Evolutionary conservation across 1,140 invertebrate species (phyloP).

Genomic region (Lysiphlebus fabarum): DNA sequence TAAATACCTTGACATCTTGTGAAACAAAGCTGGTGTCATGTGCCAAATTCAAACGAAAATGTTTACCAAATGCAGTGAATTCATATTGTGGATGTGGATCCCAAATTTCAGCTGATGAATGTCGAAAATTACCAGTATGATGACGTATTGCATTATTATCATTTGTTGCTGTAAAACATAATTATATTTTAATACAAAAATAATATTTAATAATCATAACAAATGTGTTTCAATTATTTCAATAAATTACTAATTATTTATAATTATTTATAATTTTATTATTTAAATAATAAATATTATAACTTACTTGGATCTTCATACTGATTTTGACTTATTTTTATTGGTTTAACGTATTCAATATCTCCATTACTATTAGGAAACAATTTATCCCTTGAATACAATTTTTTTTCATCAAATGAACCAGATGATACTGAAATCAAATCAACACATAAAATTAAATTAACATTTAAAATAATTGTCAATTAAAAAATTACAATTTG

Average conservation of each 20-base stretch:
- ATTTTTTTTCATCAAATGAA: neutral
- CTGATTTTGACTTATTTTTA: constrained; percentile 45
- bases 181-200: neutral
- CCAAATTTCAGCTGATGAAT: constrained; percentile 62
- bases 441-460: neutral
- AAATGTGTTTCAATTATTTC: too few species aligned
- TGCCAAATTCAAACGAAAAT: constrained; percentile 58
- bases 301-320: constrained; percentile 50
- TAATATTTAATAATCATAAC: neutral
- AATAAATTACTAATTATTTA: too few species aligned
- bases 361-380: constrained; percentile 22
- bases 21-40: constrained; percentile 60
- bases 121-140: constrained; percentile 64
- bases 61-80: constrained; percentile 62
- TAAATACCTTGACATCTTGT: constrained; percentile 54
- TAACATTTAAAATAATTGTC: neutral
- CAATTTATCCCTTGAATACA: neutral
- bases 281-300: too few species aligned
- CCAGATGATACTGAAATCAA: constrained; percentile 2
- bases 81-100: constrained; percentile 71
- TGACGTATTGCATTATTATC: constrained; percentile 41
- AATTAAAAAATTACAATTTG: too few species aligned
- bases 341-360: constrained; percentile 40
- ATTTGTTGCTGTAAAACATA: constrained; percentile 30
- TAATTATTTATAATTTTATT: too few species aligned